phyloP scores from a whole-genome alignment of 2,888 invertebrate genomes.

The Camponotus fellah region DNA sequence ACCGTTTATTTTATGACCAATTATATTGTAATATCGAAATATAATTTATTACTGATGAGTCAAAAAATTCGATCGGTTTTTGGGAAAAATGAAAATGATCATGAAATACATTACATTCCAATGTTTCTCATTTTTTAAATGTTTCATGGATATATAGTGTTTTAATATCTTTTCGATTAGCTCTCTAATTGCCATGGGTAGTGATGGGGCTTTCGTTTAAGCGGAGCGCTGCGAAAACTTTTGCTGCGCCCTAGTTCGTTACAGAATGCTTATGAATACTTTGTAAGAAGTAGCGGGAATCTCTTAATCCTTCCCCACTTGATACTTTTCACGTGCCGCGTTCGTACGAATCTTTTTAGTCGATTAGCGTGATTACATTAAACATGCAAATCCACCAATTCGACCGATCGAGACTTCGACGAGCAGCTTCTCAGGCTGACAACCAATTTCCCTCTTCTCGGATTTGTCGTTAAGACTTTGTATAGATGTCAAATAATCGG shows the following conservation, averaged over 20 bases:
- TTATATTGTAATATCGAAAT: neutral
- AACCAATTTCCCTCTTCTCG: constrained; percentile 30
- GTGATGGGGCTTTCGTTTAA: constrained; percentile 65
- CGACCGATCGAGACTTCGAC: constrained; percentile 56
- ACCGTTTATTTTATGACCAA: neutral
- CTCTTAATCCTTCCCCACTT: constrained; percentile 49
- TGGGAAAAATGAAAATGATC: constrained; percentile 27
- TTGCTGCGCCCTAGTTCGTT: constrained; percentile 45
- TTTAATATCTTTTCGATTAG: constrained; percentile 75
- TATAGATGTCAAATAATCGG: constrained; percentile 5
- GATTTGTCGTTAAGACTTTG: constrained; percentile 21
- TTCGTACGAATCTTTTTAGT: constrained; percentile 67
- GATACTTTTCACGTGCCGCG: constrained; percentile 31
- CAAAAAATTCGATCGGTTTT: constrained; percentile 15
- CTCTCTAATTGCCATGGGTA: constrained; percentile 73
- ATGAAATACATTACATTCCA: neutral
- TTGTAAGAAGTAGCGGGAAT: constrained; percentile 37
- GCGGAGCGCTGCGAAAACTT: constrained; percentile 62
- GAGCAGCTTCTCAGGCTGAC: constrained; percentile 33
- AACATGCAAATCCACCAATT: constrained; percentile 67
- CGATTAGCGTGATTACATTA: constrained; percentile 74
- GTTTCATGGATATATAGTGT: constrained; percentile 32
- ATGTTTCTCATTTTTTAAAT: constrained; percentile 59
- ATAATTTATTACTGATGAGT: neutral
- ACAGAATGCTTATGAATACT: constrained; percentile 58